A percentile compares a stretch with the other conserved stretches of the same genome.
Conservation (phyloP, 2,113 vertebrate species). For the Ardeotis arabs region DNA sequence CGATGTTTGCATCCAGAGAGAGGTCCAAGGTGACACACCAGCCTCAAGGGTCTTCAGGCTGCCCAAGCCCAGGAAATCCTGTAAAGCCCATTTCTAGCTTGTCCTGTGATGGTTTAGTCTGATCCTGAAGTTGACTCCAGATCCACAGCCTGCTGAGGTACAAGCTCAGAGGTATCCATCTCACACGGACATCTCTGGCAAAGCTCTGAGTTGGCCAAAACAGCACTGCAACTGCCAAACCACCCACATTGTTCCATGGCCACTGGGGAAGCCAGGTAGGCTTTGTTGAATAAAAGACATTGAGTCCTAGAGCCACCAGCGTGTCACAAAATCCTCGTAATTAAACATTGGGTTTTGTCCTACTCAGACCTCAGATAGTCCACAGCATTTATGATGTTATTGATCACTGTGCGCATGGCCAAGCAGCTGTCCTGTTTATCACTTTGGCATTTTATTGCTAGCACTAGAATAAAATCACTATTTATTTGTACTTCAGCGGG, state of each 20-base stretch:
- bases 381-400: not conserved
- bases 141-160: not conserved
- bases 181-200: not conserved
- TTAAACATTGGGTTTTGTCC: not conserved
- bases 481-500: not conserved
- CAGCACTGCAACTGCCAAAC: not conserved
- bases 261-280: not conserved
- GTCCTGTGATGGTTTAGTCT: not conserved
- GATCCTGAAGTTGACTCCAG: not conserved
- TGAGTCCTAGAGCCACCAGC: not conserved
- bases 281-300: not conserved
- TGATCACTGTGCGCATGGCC: not conserved
- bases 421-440: not conserved
- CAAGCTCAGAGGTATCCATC: not conserved
- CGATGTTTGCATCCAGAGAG: not conserved
- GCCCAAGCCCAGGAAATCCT: not conserved
- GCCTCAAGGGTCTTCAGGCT: not conserved
- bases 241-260: not conserved
- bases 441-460: not conserved
- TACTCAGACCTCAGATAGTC: not conserved
- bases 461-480: not conserved
- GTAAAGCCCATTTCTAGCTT: not conserved
- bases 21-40: fast-evolving
- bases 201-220: not conserved
- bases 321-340: not conserved